Percentiles rank a stretch among this genome's conserved stretches.
These are phyloP conservation scores for Apocheima hispidaria DNA, from an alignment of 2,888 invertebrate genomes.

Conservation along the genomic window DNA sequence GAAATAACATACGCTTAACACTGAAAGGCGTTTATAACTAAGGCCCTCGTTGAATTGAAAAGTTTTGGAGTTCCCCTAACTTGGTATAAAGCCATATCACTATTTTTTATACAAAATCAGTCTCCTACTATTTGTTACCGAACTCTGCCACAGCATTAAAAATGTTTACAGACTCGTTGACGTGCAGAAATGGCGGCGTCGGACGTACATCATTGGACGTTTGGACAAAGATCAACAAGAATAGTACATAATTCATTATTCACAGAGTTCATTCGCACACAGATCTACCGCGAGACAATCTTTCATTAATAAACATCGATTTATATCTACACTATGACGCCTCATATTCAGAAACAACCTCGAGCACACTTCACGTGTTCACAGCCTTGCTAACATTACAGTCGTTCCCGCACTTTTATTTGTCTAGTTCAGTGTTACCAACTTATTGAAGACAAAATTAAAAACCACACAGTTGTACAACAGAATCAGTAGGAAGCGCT, in stretches of 20 bases:
- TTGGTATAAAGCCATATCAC: constrained; percentile 77
- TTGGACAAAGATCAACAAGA: constrained; percentile 59
- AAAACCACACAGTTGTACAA: too few relatives aligned
- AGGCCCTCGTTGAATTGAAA: constrained; percentile 41
- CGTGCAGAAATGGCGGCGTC: constrained; percentile 64
- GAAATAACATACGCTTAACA: too few relatives aligned
- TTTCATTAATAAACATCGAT: constrained; percentile 27
- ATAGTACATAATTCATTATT: constrained; percentile 27
- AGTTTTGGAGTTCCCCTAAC: constrained; percentile 65
- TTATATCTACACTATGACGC: constrained; percentile 29
- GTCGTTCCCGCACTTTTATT: constrained; percentile 60
- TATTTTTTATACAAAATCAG: constrained; percentile 83
- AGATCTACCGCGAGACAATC: constrained; percentile 48
- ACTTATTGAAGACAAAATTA: background rate
- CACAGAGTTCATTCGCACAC: constrained; percentile 28
- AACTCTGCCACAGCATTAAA: constrained; percentile 60
- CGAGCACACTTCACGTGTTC: constrained; percentile 74
- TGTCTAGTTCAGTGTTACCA: background rate
- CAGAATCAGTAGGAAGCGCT: too few relatives aligned
- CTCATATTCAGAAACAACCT: constrained; percentile 57
- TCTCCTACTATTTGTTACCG: constrained; percentile 84
- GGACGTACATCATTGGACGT: constrained; percentile 76
- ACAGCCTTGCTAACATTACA: constrained; percentile 84
- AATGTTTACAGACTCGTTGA: constrained; percentile 52
- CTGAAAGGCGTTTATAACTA: too few relatives aligned